These are phyloP conservation scores for Drosophila triauraria DNA, from an alignment of 1,140 invertebrate species.

Conservation along the genomic window DNA sequence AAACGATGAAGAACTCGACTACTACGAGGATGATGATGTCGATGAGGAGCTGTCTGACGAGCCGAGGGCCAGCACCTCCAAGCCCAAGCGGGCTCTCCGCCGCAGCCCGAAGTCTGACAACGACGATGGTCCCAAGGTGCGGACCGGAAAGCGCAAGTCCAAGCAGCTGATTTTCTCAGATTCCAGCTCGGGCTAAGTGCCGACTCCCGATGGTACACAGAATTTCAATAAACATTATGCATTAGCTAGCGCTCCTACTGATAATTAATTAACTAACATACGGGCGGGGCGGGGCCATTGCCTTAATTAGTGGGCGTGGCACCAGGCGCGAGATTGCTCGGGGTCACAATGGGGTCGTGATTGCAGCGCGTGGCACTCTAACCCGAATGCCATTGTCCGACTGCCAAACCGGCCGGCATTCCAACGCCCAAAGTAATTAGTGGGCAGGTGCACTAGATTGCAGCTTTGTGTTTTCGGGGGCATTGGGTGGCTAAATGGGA, in stretches of 20 bases:
- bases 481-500: not conserved
- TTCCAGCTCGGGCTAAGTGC: slow-evolving; percentile 9
- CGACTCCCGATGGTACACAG: not conserved
- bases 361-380: slow-evolving; percentile 33
- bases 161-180: slow-evolving; percentile 11
- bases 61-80: not conserved
- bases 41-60: slow-evolving; percentile 1
- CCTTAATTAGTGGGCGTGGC: slow-evolving; percentile 51
- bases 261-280: slow-evolving; percentile 52
- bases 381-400: slow-evolving; percentile 38
- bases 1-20: not conserved
- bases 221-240: slow-evolving; percentile 48
- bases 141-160: not conserved
- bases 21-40: not conserved
- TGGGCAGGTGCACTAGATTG: slow-evolving; percentile 28
- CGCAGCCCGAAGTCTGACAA: not conserved
- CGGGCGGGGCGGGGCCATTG: slow-evolving; percentile 22
- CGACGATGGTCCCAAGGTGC: slow-evolving; percentile 2
- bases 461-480: slow-evolving; percentile 25
- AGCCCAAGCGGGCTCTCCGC: not conserved
- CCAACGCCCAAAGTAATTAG: slow-evolving; percentile 48
- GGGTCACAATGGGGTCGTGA: slow-evolving; percentile 46
- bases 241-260: slow-evolving; percentile 12
- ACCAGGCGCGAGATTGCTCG: slow-evolving; percentile 27
- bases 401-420: slow-evolving; percentile 33